phyloP scores from a whole-genome alignment of 1,140 invertebrate genomes.

The Zophobas morio region DNA sequence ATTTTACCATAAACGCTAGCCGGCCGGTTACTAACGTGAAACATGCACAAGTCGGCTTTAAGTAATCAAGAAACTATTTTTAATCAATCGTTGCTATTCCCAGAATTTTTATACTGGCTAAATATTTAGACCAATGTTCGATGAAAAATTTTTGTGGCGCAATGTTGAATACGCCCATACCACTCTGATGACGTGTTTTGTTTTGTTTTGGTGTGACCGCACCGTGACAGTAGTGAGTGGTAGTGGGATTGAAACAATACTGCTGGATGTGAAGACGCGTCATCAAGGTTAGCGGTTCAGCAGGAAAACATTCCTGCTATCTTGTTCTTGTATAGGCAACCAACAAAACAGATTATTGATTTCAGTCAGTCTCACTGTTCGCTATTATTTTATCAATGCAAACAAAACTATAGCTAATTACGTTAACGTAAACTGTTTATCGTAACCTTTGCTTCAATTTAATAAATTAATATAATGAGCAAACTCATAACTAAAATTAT shows the following conservation, averaged over 20 bases:
- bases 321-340: too few relatives aligned
- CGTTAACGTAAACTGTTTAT: too few relatives aligned
- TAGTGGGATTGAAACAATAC: not conserved
- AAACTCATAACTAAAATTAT: too few relatives aligned
- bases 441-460: too few relatives aligned
- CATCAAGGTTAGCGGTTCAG: not conserved
- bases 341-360: too few relatives aligned
- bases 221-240: not conserved
- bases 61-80: constrained; percentile 1
- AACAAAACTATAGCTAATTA: too few relatives aligned
- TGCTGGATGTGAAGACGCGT: not conserved
- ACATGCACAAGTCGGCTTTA: not conserved
- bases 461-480: too few relatives aligned
- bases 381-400: too few relatives aligned
- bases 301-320: not conserved
- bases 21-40: not conserved
- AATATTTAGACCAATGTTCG: too few relatives aligned
- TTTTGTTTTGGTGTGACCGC: not conserved
- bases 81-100: not conserved
- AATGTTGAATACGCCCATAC: too few relatives aligned
- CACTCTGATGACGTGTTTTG: not conserved
- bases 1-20: constrained; percentile 1
- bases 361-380: too few relatives aligned
- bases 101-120: not conserved
- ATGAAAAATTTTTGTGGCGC: not conserved